Evolutionary conservation across 2,113 vertebrate species (phyloP), one percentile per base, ranked within the genome.

Genomic region (Carassius carassius): DNA sequence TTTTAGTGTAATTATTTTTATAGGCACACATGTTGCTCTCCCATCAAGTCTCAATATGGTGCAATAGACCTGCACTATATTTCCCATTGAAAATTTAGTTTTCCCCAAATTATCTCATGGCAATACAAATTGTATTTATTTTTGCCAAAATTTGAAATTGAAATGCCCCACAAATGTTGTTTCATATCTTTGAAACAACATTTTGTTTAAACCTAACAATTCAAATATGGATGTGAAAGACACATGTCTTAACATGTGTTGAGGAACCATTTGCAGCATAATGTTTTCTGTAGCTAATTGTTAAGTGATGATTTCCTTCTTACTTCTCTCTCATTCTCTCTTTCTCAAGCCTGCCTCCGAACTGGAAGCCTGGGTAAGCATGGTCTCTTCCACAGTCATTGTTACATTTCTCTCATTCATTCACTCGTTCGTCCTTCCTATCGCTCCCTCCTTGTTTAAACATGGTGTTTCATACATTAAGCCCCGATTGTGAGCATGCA

Each of bases 311-410:
- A n/a, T 10, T 78, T 78, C 88, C 19, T 84, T 16, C 78, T 44
- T 62, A 35, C 25, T 85, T 51, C 25, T 76, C 25, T 60, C 25
- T 78, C 70, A 23, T 32, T 63, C n/a, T 56, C 32, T 67, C 5
- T 51, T n/a, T 60, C 21, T 69, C 29, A 67, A 95, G 91, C 93
- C 91, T 93, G 89, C 16, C 47, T 37, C 51, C 37, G 91, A 93
- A 94, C 91, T 93, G 86, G 89, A 93, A 4, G 88, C 91, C 81
- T 89, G 87, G 92, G 91, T 93, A 92, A 94, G 92, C 92, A 81
- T 82, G 77, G 80, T 89, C 90, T 92, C 91, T 73, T 63, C 62
- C 91, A 92, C 63, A 83, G 35, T 84, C 41, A 37, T 21, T 73
- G 14, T 65, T 72, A 25, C 10, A 37, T 62, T 54, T 54, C 76